Percentiles rank a stretch among this genome's conserved stretches.
Evolutionary conservation across 2,113 vertebrate genomes (phyloP).

Genomic region (Smithornis capensis): DNA sequence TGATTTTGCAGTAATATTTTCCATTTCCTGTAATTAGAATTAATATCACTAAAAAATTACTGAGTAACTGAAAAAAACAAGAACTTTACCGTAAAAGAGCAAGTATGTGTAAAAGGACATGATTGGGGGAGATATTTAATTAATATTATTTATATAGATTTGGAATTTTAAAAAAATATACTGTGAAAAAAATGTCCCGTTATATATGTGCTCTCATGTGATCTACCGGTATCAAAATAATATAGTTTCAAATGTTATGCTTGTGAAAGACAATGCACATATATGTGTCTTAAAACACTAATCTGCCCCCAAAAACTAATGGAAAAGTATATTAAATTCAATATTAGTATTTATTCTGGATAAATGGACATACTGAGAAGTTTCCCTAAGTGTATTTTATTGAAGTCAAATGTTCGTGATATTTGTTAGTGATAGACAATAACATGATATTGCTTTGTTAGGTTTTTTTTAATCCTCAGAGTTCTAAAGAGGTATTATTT

Average conservation of each 20-base stretch:
- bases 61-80: not conserved
- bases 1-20: not conserved
- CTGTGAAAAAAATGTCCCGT: not conserved
- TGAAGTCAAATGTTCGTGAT: not conserved
- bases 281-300: not conserved
- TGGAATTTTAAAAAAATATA: not conserved
- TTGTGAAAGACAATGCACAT: not conserved
- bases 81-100: not conserved
- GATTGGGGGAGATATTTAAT: not conserved
- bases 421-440: not conserved
- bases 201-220: not conserved
- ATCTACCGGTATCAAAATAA: not conserved
- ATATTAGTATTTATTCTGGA: not conserved
- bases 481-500: not conserved
- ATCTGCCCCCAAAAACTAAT: not conserved
- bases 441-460: not conserved
- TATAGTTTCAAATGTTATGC: not conserved
- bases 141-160: not conserved
- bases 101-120: not conserved
- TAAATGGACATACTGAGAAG: not conserved
- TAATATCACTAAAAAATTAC: not conserved
- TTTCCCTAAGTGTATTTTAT: not conserved
- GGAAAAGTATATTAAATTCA: not conserved
- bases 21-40: not conserved
- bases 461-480: not conserved